Base-by-base conservation (phyloP, 2,888 invertebrate genomes). In the Drosophila leonis region DNA sequence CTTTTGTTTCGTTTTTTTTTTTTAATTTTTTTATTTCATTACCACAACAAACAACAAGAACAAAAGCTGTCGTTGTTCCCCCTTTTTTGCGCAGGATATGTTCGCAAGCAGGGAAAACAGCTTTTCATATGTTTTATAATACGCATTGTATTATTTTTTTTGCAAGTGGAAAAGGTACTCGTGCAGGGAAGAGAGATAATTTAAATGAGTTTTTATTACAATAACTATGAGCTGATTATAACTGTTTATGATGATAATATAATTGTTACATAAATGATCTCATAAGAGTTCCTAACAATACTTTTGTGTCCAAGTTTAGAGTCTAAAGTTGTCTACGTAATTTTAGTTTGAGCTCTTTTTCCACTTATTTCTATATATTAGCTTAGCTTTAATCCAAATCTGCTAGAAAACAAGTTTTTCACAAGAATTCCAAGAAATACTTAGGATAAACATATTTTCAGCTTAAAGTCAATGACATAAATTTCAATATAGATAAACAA, bases 1-100 rank as follows among this genome's bases (percentile, higher is more conserved):
- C 52, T 64, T 75, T 68, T 48, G 20, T 57, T 60, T 39, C 65
- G 49, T n/a, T 55, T 29, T 29, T 39, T 49, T 68, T 61, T 63
- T 59, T 59, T 63, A 51, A 51, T 67, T 66, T 63, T 72, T 61
- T 69, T 49, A 75, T 82, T 82, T 78, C 57, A 69, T 81, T 66
- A 63, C 70, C 48, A 64, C 75, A 64, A 78, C 74, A 73, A 72
- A 69, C 64, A 56, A 68, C 41, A 51, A 33, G 49, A 51, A 54
- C 35, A 42, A 60, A 60, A 18, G 15, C 57, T 39, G 31, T 46
- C 54, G 56, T 51, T 57, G 46, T 18, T 65, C 59, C 64, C 49
- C 48, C 48, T 12, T 49, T 49, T 49, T 33, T 18, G n/a, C 18
- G 64, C 46, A 72, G 71, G 60, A 76, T 63, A 46, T 65, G 57